Conservation (phyloP, 2,113 vertebrate genomes). For the Lycocorax pyrrhopterus region DNA sequence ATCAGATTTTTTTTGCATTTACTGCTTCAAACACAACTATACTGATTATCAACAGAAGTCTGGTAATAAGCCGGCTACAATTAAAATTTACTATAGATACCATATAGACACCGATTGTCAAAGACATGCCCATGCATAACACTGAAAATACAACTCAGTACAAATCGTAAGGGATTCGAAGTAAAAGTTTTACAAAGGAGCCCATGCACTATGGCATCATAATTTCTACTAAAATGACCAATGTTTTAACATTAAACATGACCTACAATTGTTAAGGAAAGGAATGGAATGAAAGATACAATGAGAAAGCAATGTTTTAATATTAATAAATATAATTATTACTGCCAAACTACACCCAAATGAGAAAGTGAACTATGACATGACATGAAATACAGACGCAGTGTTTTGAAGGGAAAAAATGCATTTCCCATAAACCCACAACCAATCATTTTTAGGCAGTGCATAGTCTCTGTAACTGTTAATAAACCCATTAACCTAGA, state of each 20-base stretch:
- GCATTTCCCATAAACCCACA: not conserved
- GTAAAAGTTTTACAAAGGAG: not conserved
- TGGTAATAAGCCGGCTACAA: not conserved
- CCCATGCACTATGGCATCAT: not conserved
- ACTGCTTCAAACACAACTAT: not conserved
- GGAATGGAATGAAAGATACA: not conserved
- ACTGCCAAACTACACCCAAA: not conserved
- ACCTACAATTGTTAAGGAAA: not conserved
- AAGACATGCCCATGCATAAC: not conserved
- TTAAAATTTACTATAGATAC: not conserved
- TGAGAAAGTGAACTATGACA: not conserved
- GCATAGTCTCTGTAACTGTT: not conserved
- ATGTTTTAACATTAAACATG: not conserved
- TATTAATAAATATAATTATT: not conserved
- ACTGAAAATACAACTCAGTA: not conserved
- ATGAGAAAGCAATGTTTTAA: not conserved
- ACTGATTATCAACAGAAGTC: not conserved
- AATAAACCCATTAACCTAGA: not conserved
- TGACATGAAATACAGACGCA: not conserved
- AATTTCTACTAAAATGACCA: not conserved
- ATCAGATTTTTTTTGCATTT: not conserved
- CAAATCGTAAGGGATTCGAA: rapidly evolving
- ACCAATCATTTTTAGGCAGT: not conserved
- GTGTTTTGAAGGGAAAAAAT: not conserved
- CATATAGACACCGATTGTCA: not conserved